Base-by-base conservation (phyloP, 1,140 invertebrate species). In the Pararge aegeria region DNA sequence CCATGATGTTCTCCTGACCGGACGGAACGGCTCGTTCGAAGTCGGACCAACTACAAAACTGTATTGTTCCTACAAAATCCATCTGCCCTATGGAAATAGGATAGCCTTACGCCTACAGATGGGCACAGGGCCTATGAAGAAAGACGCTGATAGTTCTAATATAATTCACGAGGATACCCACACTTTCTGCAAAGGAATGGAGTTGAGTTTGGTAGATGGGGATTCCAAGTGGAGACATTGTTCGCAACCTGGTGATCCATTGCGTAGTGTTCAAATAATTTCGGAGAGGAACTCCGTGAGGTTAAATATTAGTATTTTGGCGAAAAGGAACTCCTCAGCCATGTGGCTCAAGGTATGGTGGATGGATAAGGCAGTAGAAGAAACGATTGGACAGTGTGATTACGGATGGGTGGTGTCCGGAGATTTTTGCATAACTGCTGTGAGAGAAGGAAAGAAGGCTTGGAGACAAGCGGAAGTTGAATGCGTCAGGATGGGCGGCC, bases 381-480 rank as follows among this genome's bases (percentile, higher is more conserved):
- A 91, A 21, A 75, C 93, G 20, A 90, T 92, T 30, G 91, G 91
- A 1, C 83, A 90, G 60, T 94, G 94, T 81, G 92, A 92, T 1
- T 93, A 92, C 59, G 93, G 93, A 0, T 94, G 93, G 93, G 90
- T 94, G 10, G 52, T 80, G 18, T 82, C 91, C 10, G 81, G 92
- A 7, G 91, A 93, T 50, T 92, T 92, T 68, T 94, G 93, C 67
- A 90, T 95, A 62, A 80, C 91, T n/a, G 90, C 92, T 0, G 79
- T 94, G 27, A 91, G 93, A 55, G 87, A 91, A 29, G 65, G 81
- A 0, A 83, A 90, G 44, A 73, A 92, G 58, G 74, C 91, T 0
- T 95, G 95, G 94, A 73, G 81, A 1, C 91, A 93, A 34, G 94
- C 93, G 0, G 93, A 95, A 68, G 83, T 89, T 7, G 91, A 94